Conservation (phyloP, 2,113 vertebrate genomes). For the Leucosticte australis region DNA sequence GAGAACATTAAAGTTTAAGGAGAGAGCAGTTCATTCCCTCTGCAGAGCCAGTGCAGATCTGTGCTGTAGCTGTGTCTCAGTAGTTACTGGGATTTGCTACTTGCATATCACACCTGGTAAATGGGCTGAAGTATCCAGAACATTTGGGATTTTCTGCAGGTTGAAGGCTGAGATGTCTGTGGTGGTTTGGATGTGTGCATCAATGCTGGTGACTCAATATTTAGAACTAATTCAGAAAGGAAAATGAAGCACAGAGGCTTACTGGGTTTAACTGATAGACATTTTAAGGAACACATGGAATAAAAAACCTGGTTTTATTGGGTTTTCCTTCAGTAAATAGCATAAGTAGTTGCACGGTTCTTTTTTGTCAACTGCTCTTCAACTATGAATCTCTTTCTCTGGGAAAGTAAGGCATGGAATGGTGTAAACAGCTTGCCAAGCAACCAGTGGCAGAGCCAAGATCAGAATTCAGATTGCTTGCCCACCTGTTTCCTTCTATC, state of each 20-base stretch:
- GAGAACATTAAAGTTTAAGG: neutral
- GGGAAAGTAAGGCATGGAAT: neutral
- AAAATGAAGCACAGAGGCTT: neutral
- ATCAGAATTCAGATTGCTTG: constrained; percentile 8
- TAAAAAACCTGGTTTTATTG: neutral
- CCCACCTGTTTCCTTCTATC: constrained; percentile 11
- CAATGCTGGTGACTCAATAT: neutral
- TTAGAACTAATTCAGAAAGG: neutral
- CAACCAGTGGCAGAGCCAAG: constrained; percentile 16
- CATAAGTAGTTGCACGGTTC: neutral
- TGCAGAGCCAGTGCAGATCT: neutral
- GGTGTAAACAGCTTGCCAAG: constrained; percentile 5
- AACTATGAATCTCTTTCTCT: neutral
- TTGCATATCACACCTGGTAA: neutral
- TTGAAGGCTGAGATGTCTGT: neutral
- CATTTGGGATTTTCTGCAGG: neutral
- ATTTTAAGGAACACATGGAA: neutral
- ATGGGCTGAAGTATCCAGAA: neutral
- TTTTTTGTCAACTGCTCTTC: neutral
- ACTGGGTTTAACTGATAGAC: neutral
- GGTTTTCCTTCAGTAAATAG: neutral
- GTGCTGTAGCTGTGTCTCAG: neutral
- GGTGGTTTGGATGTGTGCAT: neutral
- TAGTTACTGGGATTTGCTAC: neutral
- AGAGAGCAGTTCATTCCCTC: neutral